Evolutionary conservation across 2,113 vertebrate genomes (phyloP), one percentile per base, ranked within the genome.

Genomic region (Corythaixoides concolor): DNA sequence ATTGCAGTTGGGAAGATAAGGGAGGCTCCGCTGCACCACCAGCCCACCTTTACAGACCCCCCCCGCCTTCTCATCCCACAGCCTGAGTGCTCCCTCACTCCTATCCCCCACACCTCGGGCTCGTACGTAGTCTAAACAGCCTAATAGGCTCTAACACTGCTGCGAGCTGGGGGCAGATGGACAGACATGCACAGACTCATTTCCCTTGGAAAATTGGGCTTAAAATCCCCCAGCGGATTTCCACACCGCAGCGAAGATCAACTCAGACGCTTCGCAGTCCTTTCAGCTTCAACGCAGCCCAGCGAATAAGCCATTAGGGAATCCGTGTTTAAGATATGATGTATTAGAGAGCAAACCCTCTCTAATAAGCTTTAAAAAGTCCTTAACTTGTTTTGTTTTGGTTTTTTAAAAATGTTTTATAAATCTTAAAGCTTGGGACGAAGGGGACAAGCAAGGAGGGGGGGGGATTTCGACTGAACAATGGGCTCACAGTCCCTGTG

Each of bases 201-300:
- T 73, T 88, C 53, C 78, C 85, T 45, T 53, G 59, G 75, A 94
- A 94, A 95, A 79, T 8, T 1, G 6, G 68, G 45, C 55, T 93
- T 93, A 76, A 95, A 88, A 93, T 62, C 92, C 90, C 92, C 83
- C 49, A 80, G 95, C 89, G 83, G 35, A 66, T 96, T 96, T 94
- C 92, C 90, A 73, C 50, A 60, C 33, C 69, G 22, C 67, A 59
- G 62, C 5, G 0, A 79, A 64, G 80, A 8, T 2, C 3, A n/a
- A 89, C 93, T 82, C 78, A 75, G 93, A 94, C 70, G 90, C 88
- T n/a, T 56, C 55, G 56, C 64, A 49, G 85, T 21, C 41, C 91
- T 55, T 49, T 18, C 62, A 27, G 81, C 66, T 76, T 62, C n/a
- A 89, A 75, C 17, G 33, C 67, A 30, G 23, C 62, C 69, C 89